Evolutionary conservation across 2,113 vertebrate genomes (phyloP).

Genomic region (Hirundichthys speculiger): DNA sequence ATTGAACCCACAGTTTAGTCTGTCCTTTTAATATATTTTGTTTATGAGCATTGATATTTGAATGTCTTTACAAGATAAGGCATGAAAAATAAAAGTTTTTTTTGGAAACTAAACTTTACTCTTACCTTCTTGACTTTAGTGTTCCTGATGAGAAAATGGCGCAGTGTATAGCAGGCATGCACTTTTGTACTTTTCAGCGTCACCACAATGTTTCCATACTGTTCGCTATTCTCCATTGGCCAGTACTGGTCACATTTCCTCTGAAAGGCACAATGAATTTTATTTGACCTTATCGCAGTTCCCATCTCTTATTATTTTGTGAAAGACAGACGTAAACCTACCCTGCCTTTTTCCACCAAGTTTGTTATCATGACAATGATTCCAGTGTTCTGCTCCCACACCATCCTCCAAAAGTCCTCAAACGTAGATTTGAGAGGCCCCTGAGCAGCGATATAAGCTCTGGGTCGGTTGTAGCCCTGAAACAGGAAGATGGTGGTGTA

Average conservation of each 20-base stretch:
- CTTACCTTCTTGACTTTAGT: constrained; percentile 94
- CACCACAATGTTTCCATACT: constrained; percentile 95
- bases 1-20: too few species aligned
- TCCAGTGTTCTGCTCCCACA: constrained; percentile 98
- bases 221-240: constrained; percentile 95
- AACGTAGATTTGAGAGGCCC: constrained; percentile 98
- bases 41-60: too few species aligned
- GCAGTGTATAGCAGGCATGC: constrained; percentile 95
- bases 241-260: constrained; percentile 99
- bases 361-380: constrained; percentile 99
- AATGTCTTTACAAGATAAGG: too few species aligned
- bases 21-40: too few species aligned
- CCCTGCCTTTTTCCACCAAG: constrained; percentile 98
- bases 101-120: background rate
- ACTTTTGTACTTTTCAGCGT: constrained; percentile 94
- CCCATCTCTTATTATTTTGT: background rate
- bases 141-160: constrained; percentile 92
- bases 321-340: constrained; percentile 72
- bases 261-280: constrained; percentile 66
- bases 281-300: background rate
- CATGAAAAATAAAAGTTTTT: too few species aligned
- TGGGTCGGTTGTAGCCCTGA: constrained; percentile 96
- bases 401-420: constrained; percentile 99
- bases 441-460: constrained; percentile 97
- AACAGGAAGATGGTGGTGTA: constrained; percentile 33